Conservation (phyloP, 2,888 invertebrate genomes). For the Colostygia pectinataria region DNA sequence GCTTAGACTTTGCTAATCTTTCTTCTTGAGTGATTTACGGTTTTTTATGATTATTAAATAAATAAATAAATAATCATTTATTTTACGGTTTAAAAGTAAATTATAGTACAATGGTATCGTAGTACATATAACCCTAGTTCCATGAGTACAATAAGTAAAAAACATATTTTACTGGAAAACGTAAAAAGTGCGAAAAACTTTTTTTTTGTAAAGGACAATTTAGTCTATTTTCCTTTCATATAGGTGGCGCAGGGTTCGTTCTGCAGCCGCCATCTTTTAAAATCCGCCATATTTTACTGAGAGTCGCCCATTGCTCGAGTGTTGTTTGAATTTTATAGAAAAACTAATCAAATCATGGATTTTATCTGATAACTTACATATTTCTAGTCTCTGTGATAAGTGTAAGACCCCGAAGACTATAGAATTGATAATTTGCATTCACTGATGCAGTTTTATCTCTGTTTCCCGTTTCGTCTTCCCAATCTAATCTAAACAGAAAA, state of each 20-base stretch:
- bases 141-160: no score
- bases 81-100: no score
- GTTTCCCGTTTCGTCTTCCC: conserved; percentile 75
- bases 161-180: no score
- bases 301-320: conserved; percentile 73
- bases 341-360: conserved; percentile 70
- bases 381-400: conserved; percentile 68
- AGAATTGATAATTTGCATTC: conserved; percentile 46
- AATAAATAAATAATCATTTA: no score
- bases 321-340: conserved; percentile 66
- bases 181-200: background rate
- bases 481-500: conserved; percentile 88
- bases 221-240: background rate
- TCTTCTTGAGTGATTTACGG: no score
- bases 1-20: no score
- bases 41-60: no score
- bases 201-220: background rate
- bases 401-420: conserved; percentile 56
- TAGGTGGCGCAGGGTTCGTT: conserved; percentile 18
- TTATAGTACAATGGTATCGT: no score
- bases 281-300: conserved; percentile 79
- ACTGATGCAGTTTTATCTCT: conserved; percentile 65
- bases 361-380: conserved; percentile 66
- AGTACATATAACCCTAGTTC: no score
- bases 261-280: conserved; percentile 65